These are phyloP conservation scores for Drosophila longiperda DNA, from an alignment of 2,888 invertebrate species.

Conservation along the genomic window DNA sequence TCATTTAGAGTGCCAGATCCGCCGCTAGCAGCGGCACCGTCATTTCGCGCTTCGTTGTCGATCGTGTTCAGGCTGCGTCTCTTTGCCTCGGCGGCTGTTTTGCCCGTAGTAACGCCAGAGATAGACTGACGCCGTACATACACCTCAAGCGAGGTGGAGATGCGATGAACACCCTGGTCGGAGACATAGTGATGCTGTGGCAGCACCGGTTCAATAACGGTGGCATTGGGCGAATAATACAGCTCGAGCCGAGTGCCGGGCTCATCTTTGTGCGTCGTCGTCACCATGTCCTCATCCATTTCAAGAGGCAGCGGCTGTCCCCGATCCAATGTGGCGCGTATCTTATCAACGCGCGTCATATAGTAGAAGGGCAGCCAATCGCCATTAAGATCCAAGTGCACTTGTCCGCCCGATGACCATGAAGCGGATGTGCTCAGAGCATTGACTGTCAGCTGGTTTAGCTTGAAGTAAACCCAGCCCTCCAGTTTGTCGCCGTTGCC, in stretches of 20 bases:
- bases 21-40: constrained; percentile 10
- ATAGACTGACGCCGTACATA: constrained; percentile 84
- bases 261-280: constrained; percentile 83
- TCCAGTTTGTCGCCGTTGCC: constrained; percentile 80
- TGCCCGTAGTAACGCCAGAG: constrained; percentile 74
- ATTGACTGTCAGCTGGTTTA: constrained; percentile 84
- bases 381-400: constrained; percentile 68
- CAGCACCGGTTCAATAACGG: constrained; percentile 79
- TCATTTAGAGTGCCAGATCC: constrained; percentile 42
- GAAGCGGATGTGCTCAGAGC: constrained; percentile 54
- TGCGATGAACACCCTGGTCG: constrained; percentile 81
- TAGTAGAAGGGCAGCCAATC: constrained; percentile 85
- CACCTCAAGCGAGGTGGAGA: constrained; percentile 85
- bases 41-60: constrained; percentile 41
- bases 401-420: constrained; percentile 38
- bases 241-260: constrained; percentile 84
- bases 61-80: constrained; percentile 50
- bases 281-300: constrained; percentile 74
- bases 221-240: constrained; percentile 83
- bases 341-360: constrained; percentile 85
- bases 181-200: constrained; percentile 81
- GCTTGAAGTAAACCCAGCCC: constrained; percentile 85
- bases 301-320: constrained; percentile 84
- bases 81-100: constrained; percentile 49
- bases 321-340: constrained; percentile 84